Conservation (phyloP, 2,888 invertebrate genomes). For the Cheilosia impressa region DNA sequence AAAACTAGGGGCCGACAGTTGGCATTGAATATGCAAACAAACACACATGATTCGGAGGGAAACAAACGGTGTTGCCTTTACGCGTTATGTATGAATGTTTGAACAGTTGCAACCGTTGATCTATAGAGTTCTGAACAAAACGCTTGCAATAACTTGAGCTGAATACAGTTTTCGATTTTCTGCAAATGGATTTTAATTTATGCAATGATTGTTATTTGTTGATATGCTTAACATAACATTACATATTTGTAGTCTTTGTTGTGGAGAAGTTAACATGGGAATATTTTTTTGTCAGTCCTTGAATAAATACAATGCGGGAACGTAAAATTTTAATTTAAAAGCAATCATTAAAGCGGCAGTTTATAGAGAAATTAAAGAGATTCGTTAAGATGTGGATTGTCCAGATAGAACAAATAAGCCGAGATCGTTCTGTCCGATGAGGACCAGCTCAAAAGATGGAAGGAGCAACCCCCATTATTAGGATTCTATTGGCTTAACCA, state of each 20-base stretch:
- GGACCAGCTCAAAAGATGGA: too few relatives aligned
- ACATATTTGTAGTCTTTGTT: slow-evolving; percentile 45
- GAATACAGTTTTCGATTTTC: slow-evolving; percentile 19
- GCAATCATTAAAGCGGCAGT: neutral
- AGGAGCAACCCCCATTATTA: too few relatives aligned
- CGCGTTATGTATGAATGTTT: too few relatives aligned
- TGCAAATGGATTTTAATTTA: slow-evolving; percentile 15
- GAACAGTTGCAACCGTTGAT: too few relatives aligned
- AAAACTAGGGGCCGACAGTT: too few relatives aligned
- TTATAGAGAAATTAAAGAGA: slow-evolving; percentile 9
- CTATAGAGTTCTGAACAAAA: too few relatives aligned
- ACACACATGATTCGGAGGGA: too few relatives aligned
- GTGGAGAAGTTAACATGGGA: slow-evolving; percentile 26
- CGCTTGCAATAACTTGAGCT: slow-evolving; percentile 11
- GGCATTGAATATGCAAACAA: too few relatives aligned
- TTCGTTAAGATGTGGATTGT: neutral
- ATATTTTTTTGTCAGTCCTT: slow-evolving; percentile 32
- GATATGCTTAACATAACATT: slow-evolving; percentile 70
- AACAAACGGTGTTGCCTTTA: too few relatives aligned
- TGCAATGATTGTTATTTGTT: slow-evolving; percentile 17
- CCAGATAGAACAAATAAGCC: too few relatives aligned
- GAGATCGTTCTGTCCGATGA: too few relatives aligned
- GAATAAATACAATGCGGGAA: slow-evolving; percentile 17
- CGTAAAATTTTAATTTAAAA: slow-evolving; percentile 2
- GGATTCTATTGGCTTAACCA: too few relatives aligned